phyloP scores from a whole-genome alignment of 37 sponge, comb jelly and placozoan species.

The Ephydatia muelleri region DNA sequence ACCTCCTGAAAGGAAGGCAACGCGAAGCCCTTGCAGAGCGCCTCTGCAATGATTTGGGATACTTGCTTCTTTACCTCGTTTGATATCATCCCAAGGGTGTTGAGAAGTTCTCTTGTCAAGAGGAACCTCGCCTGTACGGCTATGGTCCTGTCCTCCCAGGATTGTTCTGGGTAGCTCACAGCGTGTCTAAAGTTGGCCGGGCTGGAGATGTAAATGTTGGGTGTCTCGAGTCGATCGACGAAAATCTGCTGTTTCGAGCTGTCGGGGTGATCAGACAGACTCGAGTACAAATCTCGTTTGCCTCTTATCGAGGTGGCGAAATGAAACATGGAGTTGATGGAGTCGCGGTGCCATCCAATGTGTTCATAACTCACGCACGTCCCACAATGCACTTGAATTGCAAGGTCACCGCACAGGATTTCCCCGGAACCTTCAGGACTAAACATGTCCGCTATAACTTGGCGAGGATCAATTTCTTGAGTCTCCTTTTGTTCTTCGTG shows the following conservation, averaged over 20 bases:
- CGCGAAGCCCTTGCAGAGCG: not conserved
- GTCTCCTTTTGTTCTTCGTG: too few relatives aligned
- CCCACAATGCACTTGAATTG: conserved; percentile 1
- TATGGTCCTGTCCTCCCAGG: not conserved
- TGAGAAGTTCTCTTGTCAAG: not conserved
- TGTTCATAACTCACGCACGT: not conserved
- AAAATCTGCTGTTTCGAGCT: not conserved
- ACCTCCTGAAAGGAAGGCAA: not conserved
- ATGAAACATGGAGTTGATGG: not conserved
- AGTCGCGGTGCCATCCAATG: not conserved
- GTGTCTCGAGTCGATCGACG: not conserved
- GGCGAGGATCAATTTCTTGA: not conserved
- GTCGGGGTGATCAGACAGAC: not conserved
- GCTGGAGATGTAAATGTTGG: not conserved
- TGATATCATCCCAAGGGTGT: not conserved
- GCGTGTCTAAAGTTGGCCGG: not conserved
- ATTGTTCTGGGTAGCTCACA: not conserved
- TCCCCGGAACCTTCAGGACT: not conserved
- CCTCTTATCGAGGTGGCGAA: conserved; percentile 1
- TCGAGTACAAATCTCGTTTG: not conserved
- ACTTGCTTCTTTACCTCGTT: not conserved
- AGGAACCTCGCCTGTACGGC: not conserved
- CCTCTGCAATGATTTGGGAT: not conserved
- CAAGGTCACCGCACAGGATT: not conserved
- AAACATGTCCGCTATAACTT: not conserved